Base-by-base conservation (phyloP, 2,888 invertebrate species). In the Leptopterna dolabrata region DNA sequence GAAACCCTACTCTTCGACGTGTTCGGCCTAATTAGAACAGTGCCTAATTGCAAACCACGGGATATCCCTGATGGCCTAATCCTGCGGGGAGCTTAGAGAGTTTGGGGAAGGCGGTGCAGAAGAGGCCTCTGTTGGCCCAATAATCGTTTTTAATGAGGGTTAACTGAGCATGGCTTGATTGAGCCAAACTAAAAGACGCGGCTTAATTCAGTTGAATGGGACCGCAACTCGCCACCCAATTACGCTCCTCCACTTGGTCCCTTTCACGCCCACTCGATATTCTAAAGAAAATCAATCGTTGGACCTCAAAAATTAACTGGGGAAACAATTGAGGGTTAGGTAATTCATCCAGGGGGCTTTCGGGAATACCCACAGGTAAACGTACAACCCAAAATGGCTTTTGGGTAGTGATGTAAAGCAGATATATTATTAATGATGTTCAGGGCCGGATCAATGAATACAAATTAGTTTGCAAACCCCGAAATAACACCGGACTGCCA, bases 71-170 rank as follows among this genome's bases (percentile, higher is more conserved):
- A 63, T 63, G 63, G 24, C 24, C 63, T 63, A 24, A 63, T 63
- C 63, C 63, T 11, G 63, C 16, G 9, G 63, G 24, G 24, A 63
- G 63, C 63, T 63, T 24, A 63, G 27, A 7, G 36, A 36, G 47
- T 16, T 47, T 24, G 63, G 24, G 63, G 36, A 27, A 63, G 63
- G 63, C 19, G 63, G 19, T 24, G 36, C 55, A n/a, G 19, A n/a
- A 19, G 55, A 4, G 55, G 19, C 63, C 63, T 7, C 24, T 13
- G 63, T 63, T 24, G 9, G 63, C 4, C 13, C 24, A 27, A 63
- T 63, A 63, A 63, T 63, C 63, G 63, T 63, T 63, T 63, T 63
- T 63, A 63, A 63, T 63, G 63, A 63, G 19, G 63, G 63, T 63
- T 63, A 63, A 63, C 24, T 63, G 63, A 63, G 24, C 63, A 19